A percentile compares a stretch with the other conserved stretches of the same genome.
These are phyloP conservation scores for Podarcis raffonei DNA, from an alignment of 2,113 vertebrate genomes.

Conservation along the genomic window DNA sequence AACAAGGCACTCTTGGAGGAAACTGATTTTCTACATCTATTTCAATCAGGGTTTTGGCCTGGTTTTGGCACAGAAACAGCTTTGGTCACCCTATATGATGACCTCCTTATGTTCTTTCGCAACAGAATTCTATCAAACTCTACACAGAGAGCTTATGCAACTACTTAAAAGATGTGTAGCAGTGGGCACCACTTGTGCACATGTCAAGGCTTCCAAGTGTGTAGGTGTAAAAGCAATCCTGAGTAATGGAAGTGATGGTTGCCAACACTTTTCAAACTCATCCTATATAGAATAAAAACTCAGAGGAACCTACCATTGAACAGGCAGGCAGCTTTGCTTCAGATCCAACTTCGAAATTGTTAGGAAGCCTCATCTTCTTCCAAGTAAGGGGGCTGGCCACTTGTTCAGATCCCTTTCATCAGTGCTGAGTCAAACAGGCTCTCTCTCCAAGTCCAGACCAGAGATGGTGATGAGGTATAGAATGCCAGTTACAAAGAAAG, in stretches of 20 bases:
- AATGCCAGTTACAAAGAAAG: neutral
- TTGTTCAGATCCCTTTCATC: neutral
- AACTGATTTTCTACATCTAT: too few relatives aligned
- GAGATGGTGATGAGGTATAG: neutral
- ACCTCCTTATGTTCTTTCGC: neutral
- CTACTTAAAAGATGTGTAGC: neutral
- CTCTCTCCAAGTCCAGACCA: neutral
- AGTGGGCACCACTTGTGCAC: neutral
- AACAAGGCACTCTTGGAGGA: too few relatives aligned
- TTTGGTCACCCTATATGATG: too few relatives aligned
- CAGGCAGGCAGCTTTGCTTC: neutral
- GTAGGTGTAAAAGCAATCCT: neutral
- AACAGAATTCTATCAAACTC: neutral
- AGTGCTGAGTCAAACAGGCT: neutral
- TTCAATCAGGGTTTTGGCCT: too few relatives aligned
- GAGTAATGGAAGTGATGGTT: neutral
- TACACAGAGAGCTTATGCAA: neutral
- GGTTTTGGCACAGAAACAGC: too few relatives aligned
- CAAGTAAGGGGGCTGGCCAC: neutral
- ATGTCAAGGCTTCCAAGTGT: neutral
- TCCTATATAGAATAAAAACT: neutral
- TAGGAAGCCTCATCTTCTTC: neutral
- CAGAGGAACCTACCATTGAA: neutral
- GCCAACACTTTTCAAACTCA: neutral
- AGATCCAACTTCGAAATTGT: neutral